Evolutionary conservation across 2,797 vertebrate genomes (phyloP).

Genomic region (Myotis myotis): DNA sequence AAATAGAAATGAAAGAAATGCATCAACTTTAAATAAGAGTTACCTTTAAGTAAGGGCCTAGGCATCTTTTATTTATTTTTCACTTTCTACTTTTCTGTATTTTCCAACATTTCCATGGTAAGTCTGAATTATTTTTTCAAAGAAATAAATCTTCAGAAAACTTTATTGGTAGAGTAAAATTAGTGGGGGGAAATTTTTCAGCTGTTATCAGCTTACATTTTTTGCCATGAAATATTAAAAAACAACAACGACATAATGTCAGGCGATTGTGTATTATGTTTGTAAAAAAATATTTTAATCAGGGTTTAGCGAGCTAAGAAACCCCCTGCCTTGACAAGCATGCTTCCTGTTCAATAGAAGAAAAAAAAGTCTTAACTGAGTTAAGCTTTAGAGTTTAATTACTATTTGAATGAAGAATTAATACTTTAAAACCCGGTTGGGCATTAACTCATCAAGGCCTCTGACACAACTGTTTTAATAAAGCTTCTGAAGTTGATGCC

Average conservation of each 20-base stretch:
- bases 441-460: conserved; percentile 55
- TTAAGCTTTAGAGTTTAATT: conserved; percentile 58
- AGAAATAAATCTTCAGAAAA: conserved; percentile 25
- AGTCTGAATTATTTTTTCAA: conserved; percentile 32
- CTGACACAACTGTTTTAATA: conserved; percentile 61
- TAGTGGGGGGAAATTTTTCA: background rate
- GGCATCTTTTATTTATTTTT: conserved; percentile 17
- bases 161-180: conserved; percentile 1
- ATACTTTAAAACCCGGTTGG: conserved; percentile 46
- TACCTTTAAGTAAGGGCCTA: background rate
- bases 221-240: background rate
- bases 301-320: conserved; percentile 42
- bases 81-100: background rate
- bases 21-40: background rate
- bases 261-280: background rate
- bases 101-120: background rate
- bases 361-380: conserved; percentile 13
- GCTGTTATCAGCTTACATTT: conserved; percentile 58
- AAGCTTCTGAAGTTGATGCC: conserved; percentile 47
- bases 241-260: background rate
- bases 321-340: conserved; percentile 50
- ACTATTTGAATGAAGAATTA: conserved; percentile 68
- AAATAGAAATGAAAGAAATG: background rate
- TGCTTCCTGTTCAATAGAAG: background rate
- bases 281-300: conserved; percentile 64